These are phyloP conservation scores for Calonectris borealis DNA, from an alignment of 2,113 vertebrate species.

Conservation along the genomic window DNA sequence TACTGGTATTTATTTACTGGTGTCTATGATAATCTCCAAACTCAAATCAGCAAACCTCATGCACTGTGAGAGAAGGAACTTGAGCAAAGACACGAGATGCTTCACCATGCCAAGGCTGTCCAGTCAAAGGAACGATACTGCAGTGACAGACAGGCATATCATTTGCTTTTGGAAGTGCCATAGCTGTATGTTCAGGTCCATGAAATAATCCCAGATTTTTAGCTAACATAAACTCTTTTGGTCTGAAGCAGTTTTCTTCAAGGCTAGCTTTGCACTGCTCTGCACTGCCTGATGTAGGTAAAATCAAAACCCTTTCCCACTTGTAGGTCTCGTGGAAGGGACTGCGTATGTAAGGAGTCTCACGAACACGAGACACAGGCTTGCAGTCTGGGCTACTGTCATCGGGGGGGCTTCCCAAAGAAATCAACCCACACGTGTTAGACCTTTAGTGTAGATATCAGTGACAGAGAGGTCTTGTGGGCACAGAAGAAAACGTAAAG, in stretches of 20 bases:
- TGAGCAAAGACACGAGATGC: fast-evolving
- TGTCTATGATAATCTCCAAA: not conserved
- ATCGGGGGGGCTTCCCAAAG: not conserved
- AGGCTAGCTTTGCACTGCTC: not conserved
- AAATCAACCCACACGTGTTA: fast-evolving
- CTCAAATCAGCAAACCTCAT: not conserved
- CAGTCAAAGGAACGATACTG: fast-evolving
- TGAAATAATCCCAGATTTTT: not conserved
- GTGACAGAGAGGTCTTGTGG: not conserved
- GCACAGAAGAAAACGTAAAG: not conserved
- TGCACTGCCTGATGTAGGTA: not conserved
- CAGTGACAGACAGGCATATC: fast-evolving
- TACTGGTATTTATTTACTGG: fast-evolving
- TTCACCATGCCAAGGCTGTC: not conserved
- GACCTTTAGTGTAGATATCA: fast-evolving
- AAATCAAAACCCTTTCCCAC: not conserved
- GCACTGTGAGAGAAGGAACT: not conserved
- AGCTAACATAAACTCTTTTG: not conserved
- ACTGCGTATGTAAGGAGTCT: not conserved
- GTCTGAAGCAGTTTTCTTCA: not conserved
- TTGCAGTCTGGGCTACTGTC: not conserved
- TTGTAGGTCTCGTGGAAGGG: fast-evolving
- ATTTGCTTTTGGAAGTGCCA: not conserved
- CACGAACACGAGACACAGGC: not conserved
- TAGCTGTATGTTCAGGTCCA: fast-evolving